phyloP scores from a whole-genome alignment of 2,797 vertebrate species.

The Acanthis flammea region DNA sequence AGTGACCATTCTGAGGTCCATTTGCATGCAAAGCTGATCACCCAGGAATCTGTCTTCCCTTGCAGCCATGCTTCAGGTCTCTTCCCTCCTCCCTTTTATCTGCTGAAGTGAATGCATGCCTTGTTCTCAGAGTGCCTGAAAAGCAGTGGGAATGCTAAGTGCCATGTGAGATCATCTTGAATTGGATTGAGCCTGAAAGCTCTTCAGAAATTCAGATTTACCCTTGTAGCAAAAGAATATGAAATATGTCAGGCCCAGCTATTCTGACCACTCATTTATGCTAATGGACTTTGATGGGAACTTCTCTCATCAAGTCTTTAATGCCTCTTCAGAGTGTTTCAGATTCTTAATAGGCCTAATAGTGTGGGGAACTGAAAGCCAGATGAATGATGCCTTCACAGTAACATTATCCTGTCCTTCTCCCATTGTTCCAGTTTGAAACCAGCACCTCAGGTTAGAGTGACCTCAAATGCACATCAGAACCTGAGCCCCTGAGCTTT shows the following conservation, averaged over 20 bases:
- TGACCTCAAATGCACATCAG: background rate
- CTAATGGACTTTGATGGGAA: constrained; percentile 44
- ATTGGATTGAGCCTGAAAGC: constrained; percentile 33
- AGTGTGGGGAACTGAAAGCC: background rate
- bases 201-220: constrained; percentile 19
- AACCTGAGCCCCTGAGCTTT: background rate
- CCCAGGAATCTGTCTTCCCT: background rate
- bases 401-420: background rate
- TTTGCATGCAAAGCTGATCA: background rate
- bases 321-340: constrained; percentile 15
- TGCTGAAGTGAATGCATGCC: background rate
- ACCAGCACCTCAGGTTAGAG: background rate
- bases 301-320: constrained; percentile 22
- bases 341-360: constrained; percentile 7
- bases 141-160: background rate
- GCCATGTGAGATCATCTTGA: constrained; percentile 16
- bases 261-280: constrained; percentile 31
- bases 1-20: background rate
- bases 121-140: background rate
- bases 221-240: constrained; percentile 9
- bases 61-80: background rate
- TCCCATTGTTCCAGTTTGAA: background rate
- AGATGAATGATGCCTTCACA: constrained; percentile 10
- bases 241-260: background rate
- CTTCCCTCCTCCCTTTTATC: background rate